Conservation (phyloP, 1,140 invertebrate species). For the Papilio machaon region DNA sequence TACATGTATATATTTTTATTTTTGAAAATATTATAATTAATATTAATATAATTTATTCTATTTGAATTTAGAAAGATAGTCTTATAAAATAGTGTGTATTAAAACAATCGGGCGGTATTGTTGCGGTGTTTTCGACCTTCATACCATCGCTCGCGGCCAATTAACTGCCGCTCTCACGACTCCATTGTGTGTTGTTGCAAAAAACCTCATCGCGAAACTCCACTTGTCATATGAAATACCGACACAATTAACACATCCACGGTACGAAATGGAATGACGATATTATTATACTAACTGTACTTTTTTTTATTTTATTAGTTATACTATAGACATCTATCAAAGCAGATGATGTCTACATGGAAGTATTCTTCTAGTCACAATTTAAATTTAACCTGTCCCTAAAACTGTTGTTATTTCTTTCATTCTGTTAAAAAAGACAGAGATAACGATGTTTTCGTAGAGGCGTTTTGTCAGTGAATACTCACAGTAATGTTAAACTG, state of each 20-base stretch:
- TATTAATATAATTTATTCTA: too few species aligned
- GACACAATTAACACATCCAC: conserved; percentile 28
- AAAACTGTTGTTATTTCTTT: too few species aligned
- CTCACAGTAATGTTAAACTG: background rate
- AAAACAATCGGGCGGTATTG: background rate
- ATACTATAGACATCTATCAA: background rate
- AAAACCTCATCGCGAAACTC: conserved; percentile 33
- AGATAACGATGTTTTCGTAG: background rate
- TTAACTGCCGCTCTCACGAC: conserved; percentile 32
- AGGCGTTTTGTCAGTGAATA: background rate
- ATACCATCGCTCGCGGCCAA: conserved; percentile 16
- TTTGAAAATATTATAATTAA: background rate
- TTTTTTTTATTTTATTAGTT: background rate
- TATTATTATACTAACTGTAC: background rate
- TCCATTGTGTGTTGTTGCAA: conserved; percentile 25
- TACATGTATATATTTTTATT: background rate
- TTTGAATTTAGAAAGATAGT: background rate
- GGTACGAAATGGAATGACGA: background rate
- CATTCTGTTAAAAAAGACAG: background rate
- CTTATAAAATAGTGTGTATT: background rate
- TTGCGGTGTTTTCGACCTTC: conserved; percentile 30
- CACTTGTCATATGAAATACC: conserved; percentile 28
- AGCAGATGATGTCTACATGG: too few species aligned
- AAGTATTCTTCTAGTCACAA: too few species aligned
- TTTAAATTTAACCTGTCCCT: too few species aligned